Evolutionary conservation across 2,888 invertebrate genomes (phyloP).

Genomic region (Ariolimax columbianus): DNA sequence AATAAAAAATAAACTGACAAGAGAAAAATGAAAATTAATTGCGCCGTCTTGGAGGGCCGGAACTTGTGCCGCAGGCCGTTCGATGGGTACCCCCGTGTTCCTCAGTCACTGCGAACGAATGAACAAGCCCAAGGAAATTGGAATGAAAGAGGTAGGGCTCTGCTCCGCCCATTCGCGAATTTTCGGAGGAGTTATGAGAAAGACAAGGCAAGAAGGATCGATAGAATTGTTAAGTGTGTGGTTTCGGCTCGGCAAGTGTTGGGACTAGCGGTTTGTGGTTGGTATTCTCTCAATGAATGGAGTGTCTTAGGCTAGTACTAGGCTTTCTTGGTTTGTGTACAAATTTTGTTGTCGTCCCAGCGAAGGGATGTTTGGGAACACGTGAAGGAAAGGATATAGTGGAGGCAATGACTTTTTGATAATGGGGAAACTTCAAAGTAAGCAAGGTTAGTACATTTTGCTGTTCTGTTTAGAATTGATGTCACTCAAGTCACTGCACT

Average conservation of each 20-base stretch:
- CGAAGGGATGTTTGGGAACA: background rate
- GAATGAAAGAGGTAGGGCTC: background rate
- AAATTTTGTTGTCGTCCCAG: background rate
- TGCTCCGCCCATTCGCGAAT: background rate
- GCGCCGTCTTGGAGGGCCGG: too few species aligned
- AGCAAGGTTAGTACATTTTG: background rate
- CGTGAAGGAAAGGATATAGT: background rate
- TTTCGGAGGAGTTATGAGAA: background rate
- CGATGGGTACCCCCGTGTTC: too few species aligned
- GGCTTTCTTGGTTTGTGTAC: too few species aligned
- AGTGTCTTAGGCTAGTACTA: background rate
- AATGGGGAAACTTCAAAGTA: conserved; percentile 10
- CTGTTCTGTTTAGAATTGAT: too few species aligned
- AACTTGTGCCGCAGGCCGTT: background rate
- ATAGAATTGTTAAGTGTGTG: background rate
- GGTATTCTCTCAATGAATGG: background rate
- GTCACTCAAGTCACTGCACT: too few species aligned
- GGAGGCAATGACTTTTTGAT: background rate
- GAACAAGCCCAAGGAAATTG: background rate
- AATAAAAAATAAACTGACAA: too few species aligned
- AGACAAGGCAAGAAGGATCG: background rate
- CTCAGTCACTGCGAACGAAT: background rate
- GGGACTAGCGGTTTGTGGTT: background rate
- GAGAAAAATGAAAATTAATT: too few species aligned
- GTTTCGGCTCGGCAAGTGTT: background rate